A percentile compares a stretch with the other conserved stretches of the same genome.
Conservation (phyloP, 2,888 invertebrate species). For the Crematogaster levior region DNA sequence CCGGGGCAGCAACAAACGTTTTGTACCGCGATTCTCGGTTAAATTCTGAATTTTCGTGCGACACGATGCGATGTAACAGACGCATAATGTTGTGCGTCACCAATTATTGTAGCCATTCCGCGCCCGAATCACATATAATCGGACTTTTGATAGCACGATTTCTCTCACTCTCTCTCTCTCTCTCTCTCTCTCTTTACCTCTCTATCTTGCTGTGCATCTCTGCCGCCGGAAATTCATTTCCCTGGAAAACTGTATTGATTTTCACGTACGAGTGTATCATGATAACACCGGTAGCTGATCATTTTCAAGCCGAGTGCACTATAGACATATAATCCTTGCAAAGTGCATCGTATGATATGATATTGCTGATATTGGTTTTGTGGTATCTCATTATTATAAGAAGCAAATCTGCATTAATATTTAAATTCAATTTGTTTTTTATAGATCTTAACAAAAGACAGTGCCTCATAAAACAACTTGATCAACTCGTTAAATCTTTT, state of each 20-base stretch:
- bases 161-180: conserved; percentile 5
- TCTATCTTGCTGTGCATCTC: not conserved
- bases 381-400: not conserved
- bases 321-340: not conserved
- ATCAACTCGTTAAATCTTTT: not conserved
- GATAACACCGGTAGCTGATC: conserved; percentile 17
- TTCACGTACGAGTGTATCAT: conserved; percentile 6
- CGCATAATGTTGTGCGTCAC: conserved; percentile 41
- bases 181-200: not conserved
- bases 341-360: not conserved
- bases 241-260: conserved; percentile 42
- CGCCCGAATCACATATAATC: conserved; percentile 54
- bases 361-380: not conserved
- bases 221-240: conserved; percentile 21
- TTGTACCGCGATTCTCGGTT: not conserved
- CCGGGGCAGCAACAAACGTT: not conserved
- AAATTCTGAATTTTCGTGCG: conserved; percentile 29
- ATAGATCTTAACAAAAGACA: not conserved
- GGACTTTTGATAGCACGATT: not conserved
- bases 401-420: not conserved
- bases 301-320: conserved; percentile 36
- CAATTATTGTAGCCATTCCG: conserved; percentile 62
- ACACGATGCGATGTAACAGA: not conserved
- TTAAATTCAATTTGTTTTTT: not conserved
- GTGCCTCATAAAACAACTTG: not conserved